Base-by-base conservation (phyloP, 2,113 vertebrate genomes). In the Syrrhaptes paradoxus region DNA sequence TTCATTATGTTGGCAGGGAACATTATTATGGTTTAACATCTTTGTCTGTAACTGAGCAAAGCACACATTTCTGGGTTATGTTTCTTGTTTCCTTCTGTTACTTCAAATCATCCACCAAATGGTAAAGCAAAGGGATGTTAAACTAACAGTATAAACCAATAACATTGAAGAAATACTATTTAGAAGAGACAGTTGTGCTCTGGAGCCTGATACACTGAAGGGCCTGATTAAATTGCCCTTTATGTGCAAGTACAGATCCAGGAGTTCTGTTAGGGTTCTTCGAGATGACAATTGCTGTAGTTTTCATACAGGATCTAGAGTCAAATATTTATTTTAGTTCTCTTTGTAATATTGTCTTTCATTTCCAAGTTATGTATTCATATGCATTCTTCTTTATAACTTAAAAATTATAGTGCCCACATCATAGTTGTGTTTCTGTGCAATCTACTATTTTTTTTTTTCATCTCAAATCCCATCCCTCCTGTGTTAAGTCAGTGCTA, bases 1-100 rank as follows among this genome's bases (percentile, higher is more conserved):
- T 97, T 96, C 89, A 90, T 95, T 96, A 89, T 68, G 76, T 81
- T 95, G 90, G 70, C 7, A 5, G 62, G 58, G 59, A 97, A 46
- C 68, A 38, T 59, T 88, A 57, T 88, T 74, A 32, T 91, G 72
- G 72, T 86, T 94, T 85, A 93, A 91, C 61, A 58, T 96, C 89
- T 77, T 95, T 92, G 90, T 62, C 68, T 88, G 58, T 82, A 91
- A 91, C 58, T 76, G 84, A 96, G 90, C 32, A 85, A 94, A 93
- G 76, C 52, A 80, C 49, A 32, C 52, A 52, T 71, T 95, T 90
- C 61, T 95, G 51, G 62, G 43, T 91, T 92, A 58, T 57, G 57
- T 83, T 71, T 63, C 66, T 55, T 77, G 74, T 78, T 95, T 73
- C 51, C 63, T 89, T 84, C 83, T 88, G 70, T 83, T 89, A 81